A percentile compares a stretch with the other conserved stretches of the same genome.
These are phyloP conservation scores for Oscheius onirici DNA, from an alignment of 2,888 invertebrate species.

Conservation along the genomic window DNA sequence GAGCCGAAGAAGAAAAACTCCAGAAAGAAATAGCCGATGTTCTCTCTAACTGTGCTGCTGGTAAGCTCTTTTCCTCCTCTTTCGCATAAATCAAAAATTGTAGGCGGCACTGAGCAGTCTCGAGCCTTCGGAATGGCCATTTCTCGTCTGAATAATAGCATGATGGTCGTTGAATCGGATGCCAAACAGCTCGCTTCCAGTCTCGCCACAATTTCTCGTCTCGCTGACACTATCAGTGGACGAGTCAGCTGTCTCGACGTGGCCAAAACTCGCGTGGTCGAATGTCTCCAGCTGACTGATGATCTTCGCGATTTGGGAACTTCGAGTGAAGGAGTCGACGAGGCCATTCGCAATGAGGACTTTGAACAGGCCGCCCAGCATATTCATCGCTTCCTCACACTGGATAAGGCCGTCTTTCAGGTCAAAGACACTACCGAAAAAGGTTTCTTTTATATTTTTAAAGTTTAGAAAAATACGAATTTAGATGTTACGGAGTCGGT, in stretches of 20 bases:
- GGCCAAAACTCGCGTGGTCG: constrained; percentile 90
- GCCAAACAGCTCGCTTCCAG: constrained; percentile 84
- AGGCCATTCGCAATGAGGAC: constrained; percentile 91
- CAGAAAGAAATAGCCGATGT: constrained; percentile 59
- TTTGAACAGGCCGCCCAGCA: constrained; percentile 96
- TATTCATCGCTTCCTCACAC: constrained; percentile 78
- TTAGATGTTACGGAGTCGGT: constrained; percentile 74
- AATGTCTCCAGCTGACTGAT: constrained; percentile 91
- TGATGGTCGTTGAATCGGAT: constrained; percentile 78
- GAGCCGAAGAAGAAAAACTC: constrained; percentile 58
- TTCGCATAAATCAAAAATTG: neutral
- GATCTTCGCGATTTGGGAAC: constrained; percentile 66
- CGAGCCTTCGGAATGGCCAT: constrained; percentile 63
- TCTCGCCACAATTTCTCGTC: constrained; percentile 75
- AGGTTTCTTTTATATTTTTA: constrained; percentile 33
- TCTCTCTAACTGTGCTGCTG: constrained; percentile 44
- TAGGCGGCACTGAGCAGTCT: constrained; percentile 48
- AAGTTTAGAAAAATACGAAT: no score
- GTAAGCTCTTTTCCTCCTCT: constrained; percentile 29
- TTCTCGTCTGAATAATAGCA: constrained; percentile 62
- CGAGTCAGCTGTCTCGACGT: constrained; percentile 90
- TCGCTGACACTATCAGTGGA: constrained; percentile 75
- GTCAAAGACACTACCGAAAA: constrained; percentile 59
- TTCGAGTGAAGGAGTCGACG: constrained; percentile 90
- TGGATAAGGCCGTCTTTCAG: constrained; percentile 70